Conservation (phyloP, 1,140 invertebrate species). For the Pogonus chalceus region DNA sequence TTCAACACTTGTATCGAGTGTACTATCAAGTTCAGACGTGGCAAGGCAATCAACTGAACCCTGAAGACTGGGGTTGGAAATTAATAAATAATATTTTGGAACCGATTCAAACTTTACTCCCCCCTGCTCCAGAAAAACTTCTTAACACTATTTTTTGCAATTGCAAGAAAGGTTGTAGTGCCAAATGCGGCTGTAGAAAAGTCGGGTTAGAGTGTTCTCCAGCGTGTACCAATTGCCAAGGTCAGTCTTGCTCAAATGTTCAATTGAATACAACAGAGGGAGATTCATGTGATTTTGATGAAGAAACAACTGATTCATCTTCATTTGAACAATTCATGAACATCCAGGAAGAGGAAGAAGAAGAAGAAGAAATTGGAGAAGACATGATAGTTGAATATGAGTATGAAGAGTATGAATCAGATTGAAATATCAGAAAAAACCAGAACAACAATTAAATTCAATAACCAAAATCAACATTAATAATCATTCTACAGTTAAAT, state of each 20-base stretch:
- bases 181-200: conserved; percentile 23
- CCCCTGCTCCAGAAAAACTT: conserved; percentile 24
- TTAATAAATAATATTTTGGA: conserved; percentile 21
- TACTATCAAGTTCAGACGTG: conserved; percentile 18
- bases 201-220: conserved; percentile 23
- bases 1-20: conserved; percentile 22
- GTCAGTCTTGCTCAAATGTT: conserved; percentile 21
- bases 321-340: conserved; percentile 1
- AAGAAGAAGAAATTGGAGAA: no score
- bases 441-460: background rate
- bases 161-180: conserved; percentile 19
- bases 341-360: background rate
- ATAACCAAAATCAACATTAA: background rate
- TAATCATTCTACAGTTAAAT: background rate
- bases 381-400: conserved; percentile 5
- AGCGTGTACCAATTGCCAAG: conserved; percentile 24
- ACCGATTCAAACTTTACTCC: conserved; percentile 24
- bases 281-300: conserved; percentile 15
- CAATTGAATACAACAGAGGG: conserved; percentile 17
- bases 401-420: no score
- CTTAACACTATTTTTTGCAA: conserved; percentile 19
- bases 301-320: no score
- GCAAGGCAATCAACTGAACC: conserved; percentile 21
- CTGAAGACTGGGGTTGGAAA: conserved; percentile 19
- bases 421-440: no score